A percentile compares a stretch with the other conserved stretches of the same genome.
Conservation (phyloP, 1,140 invertebrate species). For the Oryzaephilus surinamensis region DNA sequence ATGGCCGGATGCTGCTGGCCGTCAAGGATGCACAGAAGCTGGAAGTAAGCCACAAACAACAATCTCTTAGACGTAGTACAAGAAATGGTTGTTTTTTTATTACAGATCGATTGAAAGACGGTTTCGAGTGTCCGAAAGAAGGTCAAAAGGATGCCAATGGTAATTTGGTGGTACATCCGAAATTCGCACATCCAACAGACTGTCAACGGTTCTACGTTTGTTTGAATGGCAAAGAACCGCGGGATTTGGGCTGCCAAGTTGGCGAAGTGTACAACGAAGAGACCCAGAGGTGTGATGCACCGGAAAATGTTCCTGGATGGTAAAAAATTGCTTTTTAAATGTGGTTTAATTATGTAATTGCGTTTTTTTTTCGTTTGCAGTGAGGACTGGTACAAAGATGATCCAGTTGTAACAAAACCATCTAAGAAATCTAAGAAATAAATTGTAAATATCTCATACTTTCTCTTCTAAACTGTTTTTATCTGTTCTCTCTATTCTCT, state of each 20-base stretch:
- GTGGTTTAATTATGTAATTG: not conserved
- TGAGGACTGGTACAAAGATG: conserved; percentile 80
- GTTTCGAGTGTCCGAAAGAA: conserved; percentile 72
- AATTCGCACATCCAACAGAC: conserved; percentile 73
- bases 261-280: conserved; percentile 82
- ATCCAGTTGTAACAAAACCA: conserved; percentile 29
- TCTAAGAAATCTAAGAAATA: conserved; percentile 29
- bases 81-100: conserved; percentile 1
- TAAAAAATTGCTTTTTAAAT: conserved; percentile 42
- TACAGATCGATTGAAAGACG: conserved; percentile 59
- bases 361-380: conserved; percentile 42
- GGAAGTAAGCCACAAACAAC: conserved; percentile 34
- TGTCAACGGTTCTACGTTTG: conserved; percentile 87
- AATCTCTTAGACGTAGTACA: not conserved
- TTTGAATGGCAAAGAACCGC: conserved; percentile 71
- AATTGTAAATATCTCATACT: no score
- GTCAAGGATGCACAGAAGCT: conserved; percentile 52
- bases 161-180: conserved; percentile 70
- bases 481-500: no score
- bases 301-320: conserved; percentile 82
- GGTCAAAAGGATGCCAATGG: conserved; percentile 54
- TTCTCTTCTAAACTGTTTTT: no score
- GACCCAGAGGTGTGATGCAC: conserved; percentile 68
- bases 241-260: conserved; percentile 72
- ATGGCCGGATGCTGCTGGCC: conserved; percentile 72